Evolutionary conservation across 2,888 invertebrate genomes (phyloP).

Genomic region (Tiliacea citrago): DNA sequence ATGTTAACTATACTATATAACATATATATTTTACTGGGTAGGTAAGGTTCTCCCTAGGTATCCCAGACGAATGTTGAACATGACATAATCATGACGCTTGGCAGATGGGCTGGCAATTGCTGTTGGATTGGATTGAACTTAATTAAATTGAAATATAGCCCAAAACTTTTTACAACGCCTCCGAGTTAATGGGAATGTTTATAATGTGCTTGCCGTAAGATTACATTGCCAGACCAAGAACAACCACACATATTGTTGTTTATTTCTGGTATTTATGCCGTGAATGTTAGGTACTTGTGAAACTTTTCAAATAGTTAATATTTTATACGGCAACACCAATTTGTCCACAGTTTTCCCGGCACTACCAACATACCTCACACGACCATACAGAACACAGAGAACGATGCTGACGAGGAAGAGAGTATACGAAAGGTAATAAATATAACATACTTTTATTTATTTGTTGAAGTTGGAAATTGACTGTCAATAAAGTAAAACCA

Average conservation of each 20-base stretch:
- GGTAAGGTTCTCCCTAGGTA: no score
- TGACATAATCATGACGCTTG: no score
- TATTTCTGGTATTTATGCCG: neutral
- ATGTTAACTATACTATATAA: no score
- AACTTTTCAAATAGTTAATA: neutral
- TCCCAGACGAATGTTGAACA: no score
- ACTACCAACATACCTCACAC: constrained; percentile 82
- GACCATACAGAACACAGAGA: constrained; percentile 81
- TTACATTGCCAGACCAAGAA: neutral
- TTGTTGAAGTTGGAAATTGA: neutral
- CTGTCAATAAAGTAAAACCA: no score
- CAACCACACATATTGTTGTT: neutral
- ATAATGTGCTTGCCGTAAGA: neutral
- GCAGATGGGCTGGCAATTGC: no score
- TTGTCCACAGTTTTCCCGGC: constrained; percentile 79
- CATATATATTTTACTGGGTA: no score
- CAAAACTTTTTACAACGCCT: no score
- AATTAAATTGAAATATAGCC: no score
- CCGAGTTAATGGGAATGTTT: neutral
- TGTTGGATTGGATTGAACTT: no score
- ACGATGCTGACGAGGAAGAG: constrained; percentile 91
- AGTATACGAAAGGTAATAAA: constrained; percentile 86
- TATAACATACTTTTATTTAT: neutral
- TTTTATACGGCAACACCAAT: neutral
- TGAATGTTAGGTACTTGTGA: neutral